Percentiles rank a stretch among this genome's conserved stretches.
These are phyloP conservation scores for Pterostichus niger DNA, from an alignment of 2,888 invertebrate species.

Conservation along the genomic window DNA sequence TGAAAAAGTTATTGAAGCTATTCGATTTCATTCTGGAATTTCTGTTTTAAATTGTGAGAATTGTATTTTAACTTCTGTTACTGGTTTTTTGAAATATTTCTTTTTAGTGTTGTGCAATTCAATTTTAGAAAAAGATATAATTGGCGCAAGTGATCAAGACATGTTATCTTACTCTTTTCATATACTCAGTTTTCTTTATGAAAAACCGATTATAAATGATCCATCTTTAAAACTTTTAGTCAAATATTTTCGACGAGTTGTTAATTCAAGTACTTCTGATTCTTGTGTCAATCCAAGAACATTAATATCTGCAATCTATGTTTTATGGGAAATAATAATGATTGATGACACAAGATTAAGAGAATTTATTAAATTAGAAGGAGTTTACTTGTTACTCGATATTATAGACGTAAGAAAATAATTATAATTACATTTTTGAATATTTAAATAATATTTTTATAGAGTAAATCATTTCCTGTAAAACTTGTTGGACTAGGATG, in stretches of 20 bases:
- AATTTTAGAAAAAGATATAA: conserved; percentile 17
- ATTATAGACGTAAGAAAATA: conserved; percentile 73
- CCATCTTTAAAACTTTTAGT: conserved; percentile 69
- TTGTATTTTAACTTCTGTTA: neutral
- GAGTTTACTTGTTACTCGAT: conserved; percentile 75
- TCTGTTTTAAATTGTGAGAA: conserved; percentile 41
- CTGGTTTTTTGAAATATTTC: conserved; percentile 29
- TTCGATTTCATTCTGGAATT: conserved; percentile 26
- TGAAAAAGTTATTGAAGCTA: conserved; percentile 36
- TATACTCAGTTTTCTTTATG: conserved; percentile 58
- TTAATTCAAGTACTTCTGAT: conserved; percentile 71
- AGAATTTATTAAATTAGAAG: conserved; percentile 75
- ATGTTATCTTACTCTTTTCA: conserved; percentile 60
- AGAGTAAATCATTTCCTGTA: conserved; percentile 73
- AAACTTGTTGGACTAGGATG: conserved; percentile 75
- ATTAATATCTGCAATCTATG: conserved; percentile 75
- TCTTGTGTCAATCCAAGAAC: conserved; percentile 74
- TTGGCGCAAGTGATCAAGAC: conserved; percentile 58
- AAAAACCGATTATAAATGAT: conserved; percentile 40
- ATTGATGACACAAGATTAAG: conserved; percentile 70
- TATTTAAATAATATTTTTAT: conserved; percentile 19
- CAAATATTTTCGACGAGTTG: conserved; percentile 70
- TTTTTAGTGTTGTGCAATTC: conserved; percentile 29
- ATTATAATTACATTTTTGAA: neutral
- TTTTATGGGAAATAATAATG: conserved; percentile 76